A percentile compares a stretch with the other conserved stretches of the same genome.
Evolutionary conservation across 2,113 vertebrate species (phyloP).

Genomic region (Paradoxurus hermaphroditus): DNA sequence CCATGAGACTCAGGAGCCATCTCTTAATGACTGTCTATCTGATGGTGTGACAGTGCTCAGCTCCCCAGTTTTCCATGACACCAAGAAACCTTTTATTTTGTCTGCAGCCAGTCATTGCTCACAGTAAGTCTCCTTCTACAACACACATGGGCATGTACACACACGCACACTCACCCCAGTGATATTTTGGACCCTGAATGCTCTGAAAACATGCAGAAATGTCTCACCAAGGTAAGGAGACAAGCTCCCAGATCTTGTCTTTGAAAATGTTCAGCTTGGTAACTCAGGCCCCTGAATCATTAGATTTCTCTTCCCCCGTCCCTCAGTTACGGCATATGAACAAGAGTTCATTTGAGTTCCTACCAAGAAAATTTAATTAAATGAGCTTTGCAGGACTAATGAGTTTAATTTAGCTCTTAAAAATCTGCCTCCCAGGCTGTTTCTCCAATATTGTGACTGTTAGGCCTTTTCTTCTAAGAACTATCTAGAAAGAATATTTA

Average conservation of each 20-base stretch:
- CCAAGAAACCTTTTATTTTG: neutral
- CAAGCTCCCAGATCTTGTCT: neutral
- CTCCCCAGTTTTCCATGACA: neutral
- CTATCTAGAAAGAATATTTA: neutral
- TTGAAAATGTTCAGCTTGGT: neutral
- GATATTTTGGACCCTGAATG: constrained; percentile 4
- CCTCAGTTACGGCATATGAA: neutral
- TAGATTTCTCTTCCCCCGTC: neutral
- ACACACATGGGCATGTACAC: neutral
- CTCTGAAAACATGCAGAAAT: constrained; percentile 32
- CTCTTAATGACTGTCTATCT: neutral
- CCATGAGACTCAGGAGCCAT: neutral
- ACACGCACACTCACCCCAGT: neutral
- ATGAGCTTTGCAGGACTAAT: neutral
- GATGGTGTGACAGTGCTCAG: neutral
- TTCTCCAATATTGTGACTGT: neutral
- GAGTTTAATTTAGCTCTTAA: neutral
- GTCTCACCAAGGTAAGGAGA: constrained; percentile 12
- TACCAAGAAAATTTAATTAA: neutral
- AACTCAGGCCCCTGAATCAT: neutral
- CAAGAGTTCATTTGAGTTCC: neutral
- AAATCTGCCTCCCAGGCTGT: neutral
- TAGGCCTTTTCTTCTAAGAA: neutral
- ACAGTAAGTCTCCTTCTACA: neutral
- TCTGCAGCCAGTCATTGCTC: neutral